Evolutionary conservation across 2,888 invertebrate species (phyloP).

Genomic region (Pteria penguin): DNA sequence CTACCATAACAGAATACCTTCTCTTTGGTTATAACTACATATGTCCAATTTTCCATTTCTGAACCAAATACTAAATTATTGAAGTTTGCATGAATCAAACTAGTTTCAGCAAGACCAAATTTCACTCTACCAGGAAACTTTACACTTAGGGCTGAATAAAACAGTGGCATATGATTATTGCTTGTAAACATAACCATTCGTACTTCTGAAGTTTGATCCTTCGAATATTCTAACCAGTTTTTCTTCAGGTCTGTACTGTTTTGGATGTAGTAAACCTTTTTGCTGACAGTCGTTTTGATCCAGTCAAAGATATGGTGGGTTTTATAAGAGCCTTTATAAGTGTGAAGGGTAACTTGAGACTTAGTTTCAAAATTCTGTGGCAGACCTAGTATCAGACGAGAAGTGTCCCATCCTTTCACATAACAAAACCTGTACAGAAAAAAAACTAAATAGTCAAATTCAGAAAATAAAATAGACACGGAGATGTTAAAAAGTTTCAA

Average conservation of each 20-base stretch:
- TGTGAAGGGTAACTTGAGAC: slow-evolving; percentile 80
- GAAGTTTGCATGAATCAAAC: slow-evolving; percentile 52
- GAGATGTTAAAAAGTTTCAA: too few species aligned
- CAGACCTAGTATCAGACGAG: slow-evolving; percentile 81
- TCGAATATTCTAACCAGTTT: slow-evolving; percentile 75
- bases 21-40: slow-evolving; percentile 81
- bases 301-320: slow-evolving; percentile 80
- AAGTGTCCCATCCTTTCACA: slow-evolving; percentile 80
- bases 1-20: slow-evolving; percentile 79
- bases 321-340: slow-evolving; percentile 75
- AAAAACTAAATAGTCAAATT: slow-evolving; percentile 17
- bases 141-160: slow-evolving; percentile 82
- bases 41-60: slow-evolving; percentile 71
- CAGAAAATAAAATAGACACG: too few species aligned
- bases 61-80: slow-evolving; percentile 54
- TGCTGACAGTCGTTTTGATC: slow-evolving; percentile 81
- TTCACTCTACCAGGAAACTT: slow-evolving; percentile 82
- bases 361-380: slow-evolving; percentile 81
- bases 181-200: slow-evolving; percentile 81
- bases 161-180: slow-evolving; percentile 80
- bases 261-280: slow-evolving; percentile 78
- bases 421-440: slow-evolving; percentile 80
- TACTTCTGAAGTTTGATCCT: slow-evolving; percentile 66
- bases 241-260: slow-evolving; percentile 72
- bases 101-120: slow-evolving; percentile 78